Percentiles rank a stretch among this genome's conserved stretches.
Conservation (phyloP, 1,140 invertebrate genomes). For the Marisa cornuarietis region DNA sequence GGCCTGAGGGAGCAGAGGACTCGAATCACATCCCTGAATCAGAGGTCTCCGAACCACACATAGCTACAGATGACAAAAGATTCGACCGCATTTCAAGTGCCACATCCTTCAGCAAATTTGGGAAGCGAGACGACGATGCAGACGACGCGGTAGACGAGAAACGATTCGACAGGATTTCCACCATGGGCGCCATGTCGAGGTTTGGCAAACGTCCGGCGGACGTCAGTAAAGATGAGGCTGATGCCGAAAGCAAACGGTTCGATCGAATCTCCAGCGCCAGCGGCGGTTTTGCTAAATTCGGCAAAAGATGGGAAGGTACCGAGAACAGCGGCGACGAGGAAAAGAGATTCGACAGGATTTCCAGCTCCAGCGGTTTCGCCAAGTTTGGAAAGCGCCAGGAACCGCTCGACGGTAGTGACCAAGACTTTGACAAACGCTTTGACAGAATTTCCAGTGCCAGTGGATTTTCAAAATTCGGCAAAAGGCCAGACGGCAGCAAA, state of each 20-base stretch:
- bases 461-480: neutral
- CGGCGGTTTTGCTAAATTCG: neutral
- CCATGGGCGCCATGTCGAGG: neutral
- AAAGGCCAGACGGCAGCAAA: neutral
- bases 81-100: conserved; percentile 11
- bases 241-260: neutral
- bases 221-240: neutral
- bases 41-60: no score
- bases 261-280: conserved; percentile 6
- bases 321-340: neutral
- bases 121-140: conserved; percentile 8
- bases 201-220: neutral
- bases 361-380: conserved; percentile 7
- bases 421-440: neutral
- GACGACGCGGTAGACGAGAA: neutral
- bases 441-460: conserved; percentile 7
- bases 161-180: conserved; percentile 10
- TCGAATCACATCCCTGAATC: no score
- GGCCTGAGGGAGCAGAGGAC: no score
- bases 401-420: neutral
- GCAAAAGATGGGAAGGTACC: neutral
- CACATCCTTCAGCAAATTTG: conserved; percentile 4
- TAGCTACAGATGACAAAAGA: neutral
- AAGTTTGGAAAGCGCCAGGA: neutral
- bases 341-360: neutral